These are phyloP conservation scores for Chamaedrilus cognettii DNA, from an alignment of 2,888 invertebrate genomes.

Conservation along the genomic window DNA sequence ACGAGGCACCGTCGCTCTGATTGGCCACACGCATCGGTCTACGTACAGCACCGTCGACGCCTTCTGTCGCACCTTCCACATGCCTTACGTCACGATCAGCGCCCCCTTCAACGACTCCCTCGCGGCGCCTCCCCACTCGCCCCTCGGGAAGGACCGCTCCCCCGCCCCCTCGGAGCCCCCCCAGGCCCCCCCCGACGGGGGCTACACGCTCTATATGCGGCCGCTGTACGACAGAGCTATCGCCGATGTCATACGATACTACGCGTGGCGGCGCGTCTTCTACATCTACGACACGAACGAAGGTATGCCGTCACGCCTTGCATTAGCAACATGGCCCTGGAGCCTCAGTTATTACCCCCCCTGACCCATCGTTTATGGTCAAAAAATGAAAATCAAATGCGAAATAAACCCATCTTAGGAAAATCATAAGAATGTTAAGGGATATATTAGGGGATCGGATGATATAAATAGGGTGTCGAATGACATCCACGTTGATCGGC, in stretches of 20 bases:
- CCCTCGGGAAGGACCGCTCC: background rate
- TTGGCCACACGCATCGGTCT: constrained; percentile 24
- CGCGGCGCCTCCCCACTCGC: background rate
- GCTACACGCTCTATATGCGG: constrained; percentile 67
- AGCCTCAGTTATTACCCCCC: too few species aligned
- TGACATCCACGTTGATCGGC: too few species aligned
- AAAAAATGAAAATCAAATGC: too few species aligned
- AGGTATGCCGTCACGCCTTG: too few species aligned
- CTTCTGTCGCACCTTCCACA: constrained; percentile 29
- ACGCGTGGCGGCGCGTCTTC: constrained; percentile 86
- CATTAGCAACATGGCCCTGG: too few species aligned
- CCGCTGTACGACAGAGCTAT: constrained; percentile 95
- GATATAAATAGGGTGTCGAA: too few species aligned
- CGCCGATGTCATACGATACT: constrained; percentile 89
- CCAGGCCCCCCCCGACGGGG: background rate
- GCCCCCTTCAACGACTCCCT: constrained; percentile 17
- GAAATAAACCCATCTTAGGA: too few species aligned
- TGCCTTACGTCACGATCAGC: constrained; percentile 36
- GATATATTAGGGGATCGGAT: too few species aligned
- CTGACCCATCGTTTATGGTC: too few species aligned
- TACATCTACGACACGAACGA: constrained; percentile 79
- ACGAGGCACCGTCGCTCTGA: constrained; percentile 31
- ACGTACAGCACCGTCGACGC: constrained; percentile 25
- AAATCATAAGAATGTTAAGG: too few species aligned
- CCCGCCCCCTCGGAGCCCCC: background rate